Conservation (phyloP, 64 coral and sea anemone species). For the Anthopleura sola region DNA sequence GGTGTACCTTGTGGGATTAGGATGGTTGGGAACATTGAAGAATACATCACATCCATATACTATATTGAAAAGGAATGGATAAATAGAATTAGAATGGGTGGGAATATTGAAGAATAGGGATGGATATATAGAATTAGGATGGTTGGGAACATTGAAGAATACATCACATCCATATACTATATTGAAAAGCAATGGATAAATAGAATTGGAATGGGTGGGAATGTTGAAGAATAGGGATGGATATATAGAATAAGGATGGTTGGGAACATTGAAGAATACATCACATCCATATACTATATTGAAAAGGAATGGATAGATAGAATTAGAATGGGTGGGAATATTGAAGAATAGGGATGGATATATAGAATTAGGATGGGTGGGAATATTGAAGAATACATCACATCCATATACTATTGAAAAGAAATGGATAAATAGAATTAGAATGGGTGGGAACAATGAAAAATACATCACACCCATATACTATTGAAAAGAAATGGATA, state of each 20-base stretch:
- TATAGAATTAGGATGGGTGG: too few species aligned
- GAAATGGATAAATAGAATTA: too few species aligned
- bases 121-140: conserved; percentile 71
- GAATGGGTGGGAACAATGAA: too few species aligned
- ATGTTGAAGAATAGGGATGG: conserved; percentile 43
- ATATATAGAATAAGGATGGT: conserved; percentile 60
- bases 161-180: conserved; percentile 93
- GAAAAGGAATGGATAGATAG: conserved; percentile 1
- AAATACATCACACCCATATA: too few species aligned
- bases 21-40: conserved; percentile 87
- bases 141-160: conserved; percentile 85
- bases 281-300: conserved; percentile 83
- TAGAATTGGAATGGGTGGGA: background rate
- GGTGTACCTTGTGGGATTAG: conserved; percentile 72
- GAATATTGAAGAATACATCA: too few species aligned
- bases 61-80: conserved; percentile 37
- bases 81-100: background rate
- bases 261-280: conserved; percentile 86
- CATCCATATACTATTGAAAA: too few species aligned
- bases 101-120: conserved; percentile 29
- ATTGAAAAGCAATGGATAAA: background rate
- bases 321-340: too few species aligned
- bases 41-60: conserved; percentile 91
- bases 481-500: too few species aligned
- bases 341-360: too few species aligned